Percentiles rank a stretch among this genome's conserved stretches.
Conservation (phyloP, 2,113 vertebrate species). For the Prunella himalayana region DNA sequence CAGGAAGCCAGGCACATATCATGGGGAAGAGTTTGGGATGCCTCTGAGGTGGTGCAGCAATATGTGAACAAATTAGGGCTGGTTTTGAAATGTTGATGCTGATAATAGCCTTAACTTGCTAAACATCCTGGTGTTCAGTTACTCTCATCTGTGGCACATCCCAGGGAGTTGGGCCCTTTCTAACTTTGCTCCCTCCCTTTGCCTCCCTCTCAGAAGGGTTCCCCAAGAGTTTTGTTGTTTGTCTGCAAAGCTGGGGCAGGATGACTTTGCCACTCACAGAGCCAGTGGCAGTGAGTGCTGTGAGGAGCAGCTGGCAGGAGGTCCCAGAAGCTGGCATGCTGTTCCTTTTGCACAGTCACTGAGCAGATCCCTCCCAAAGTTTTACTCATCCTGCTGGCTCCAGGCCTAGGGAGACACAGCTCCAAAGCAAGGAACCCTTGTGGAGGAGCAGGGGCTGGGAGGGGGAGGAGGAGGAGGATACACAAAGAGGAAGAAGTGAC, state of each 20-base stretch:
- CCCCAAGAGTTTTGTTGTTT: not conserved
- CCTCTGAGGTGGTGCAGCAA: not conserved
- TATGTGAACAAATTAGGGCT: not conserved
- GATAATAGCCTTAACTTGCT: not conserved
- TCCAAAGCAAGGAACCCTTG: not conserved
- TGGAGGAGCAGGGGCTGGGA: not conserved
- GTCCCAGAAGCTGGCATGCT: not conserved
- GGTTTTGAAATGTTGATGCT: not conserved
- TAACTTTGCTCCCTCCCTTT: not conserved
- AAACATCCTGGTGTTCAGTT: not conserved
- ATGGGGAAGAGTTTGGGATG: not conserved
- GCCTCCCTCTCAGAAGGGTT: not conserved
- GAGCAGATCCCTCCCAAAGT: not conserved
- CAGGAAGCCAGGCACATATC: not conserved
- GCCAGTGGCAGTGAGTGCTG: not conserved
- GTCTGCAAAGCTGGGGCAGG: not conserved
- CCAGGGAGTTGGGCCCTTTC: not conserved
- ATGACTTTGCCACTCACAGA: not conserved
- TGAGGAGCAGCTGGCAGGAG: constrained; percentile 20
- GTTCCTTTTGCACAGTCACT: not conserved
- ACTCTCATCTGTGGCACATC: not conserved
- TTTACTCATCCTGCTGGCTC: constrained; percentile 21
- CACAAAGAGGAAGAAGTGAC: not conserved
- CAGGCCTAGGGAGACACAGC: not conserved
- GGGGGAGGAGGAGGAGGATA: not conserved